phyloP scores from a whole-genome alignment of 2,888 invertebrate species.

The Agapetus fuscipes region DNA sequence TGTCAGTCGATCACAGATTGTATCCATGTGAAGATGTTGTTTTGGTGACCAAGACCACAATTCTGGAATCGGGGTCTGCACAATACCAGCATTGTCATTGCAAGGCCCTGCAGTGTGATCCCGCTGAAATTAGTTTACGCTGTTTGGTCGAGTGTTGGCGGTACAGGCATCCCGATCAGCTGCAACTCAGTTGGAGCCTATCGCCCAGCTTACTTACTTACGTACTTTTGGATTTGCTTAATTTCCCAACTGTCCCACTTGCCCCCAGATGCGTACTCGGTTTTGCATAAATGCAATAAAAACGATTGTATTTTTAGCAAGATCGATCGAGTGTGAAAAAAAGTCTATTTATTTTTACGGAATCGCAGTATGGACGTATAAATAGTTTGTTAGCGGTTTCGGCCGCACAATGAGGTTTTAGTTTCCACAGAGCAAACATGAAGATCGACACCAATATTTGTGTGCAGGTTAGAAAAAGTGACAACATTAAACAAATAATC shows the following conservation, averaged over 20 bases:
- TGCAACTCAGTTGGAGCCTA: no score
- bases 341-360: constrained; percentile 1
- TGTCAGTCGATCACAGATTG: no score
- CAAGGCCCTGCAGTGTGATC: no score
- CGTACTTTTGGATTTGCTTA: background rate
- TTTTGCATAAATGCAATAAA: constrained; percentile 1
- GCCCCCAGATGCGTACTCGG: constrained; percentile 1
- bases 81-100: no score
- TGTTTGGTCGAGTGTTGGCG: no score
- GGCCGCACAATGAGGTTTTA: constrained; percentile 9
- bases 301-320: background rate
- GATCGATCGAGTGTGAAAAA: constrained; percentile 1
- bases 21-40: no score
- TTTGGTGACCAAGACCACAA: no score
- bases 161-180: no score
- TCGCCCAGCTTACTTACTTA: no score
- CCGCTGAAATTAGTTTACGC: no score
- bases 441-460: constrained; percentile 8
- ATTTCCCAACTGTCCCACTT: background rate
- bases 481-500: no score
- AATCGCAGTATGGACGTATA: constrained; percentile 12
- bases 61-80: no score
- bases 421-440: constrained; percentile 13
- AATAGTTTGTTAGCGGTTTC: constrained; percentile 12
- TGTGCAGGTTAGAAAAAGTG: constrained; percentile 13